Base-by-base conservation (phyloP, 2,113 vertebrate species). In the Butorides virescens region DNA sequence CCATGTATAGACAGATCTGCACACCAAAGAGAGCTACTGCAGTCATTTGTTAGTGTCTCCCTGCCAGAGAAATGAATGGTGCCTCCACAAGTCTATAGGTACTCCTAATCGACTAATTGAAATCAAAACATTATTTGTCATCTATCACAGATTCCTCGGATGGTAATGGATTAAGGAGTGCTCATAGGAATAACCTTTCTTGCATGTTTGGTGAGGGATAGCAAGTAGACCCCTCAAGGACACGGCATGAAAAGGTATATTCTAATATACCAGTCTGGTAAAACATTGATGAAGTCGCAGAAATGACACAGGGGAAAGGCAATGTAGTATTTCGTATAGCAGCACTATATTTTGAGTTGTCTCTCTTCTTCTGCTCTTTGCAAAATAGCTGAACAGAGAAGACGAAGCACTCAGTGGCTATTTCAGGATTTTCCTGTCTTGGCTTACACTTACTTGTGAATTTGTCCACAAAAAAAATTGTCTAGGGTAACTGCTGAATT, bases 391-490 rank as follows among this genome's bases (percentile, higher is more conserved):
- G 62, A 88, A 79, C 26, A 91, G 84, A 96, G 78, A 66, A 94
- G 46, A 77, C n/a, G 86, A 91, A 88, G 42, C 52, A 53, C 7
- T 79, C 34, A 17, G 59, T 42, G n/a, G 59, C 46, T 89, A 77
- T 88, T 96, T 92, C 79, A 74, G 72, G 68, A 77, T 86, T 71
- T 84, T 83, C 91, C 76, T 67, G 50, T 86, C 50, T 70, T 70
- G 61, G 25, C 49, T 78, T 72, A 81, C 30, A 39, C 1, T 6
- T 71, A 72, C 36, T 83, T 2, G 0, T 61, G 63, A 90, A 82
- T 68, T 37, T 65, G 46, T 42, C 66, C 67, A 88, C 21, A 55
- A 76, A 82, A 44, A 53, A 91, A 32, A 30, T 20, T 2, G 12
- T 59, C 50, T 58, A 76, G 42, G n/a, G 71, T 32, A 82, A 90